Conservation (phyloP, 1,140 invertebrate genomes). For the Eubasilissa regina region DNA sequence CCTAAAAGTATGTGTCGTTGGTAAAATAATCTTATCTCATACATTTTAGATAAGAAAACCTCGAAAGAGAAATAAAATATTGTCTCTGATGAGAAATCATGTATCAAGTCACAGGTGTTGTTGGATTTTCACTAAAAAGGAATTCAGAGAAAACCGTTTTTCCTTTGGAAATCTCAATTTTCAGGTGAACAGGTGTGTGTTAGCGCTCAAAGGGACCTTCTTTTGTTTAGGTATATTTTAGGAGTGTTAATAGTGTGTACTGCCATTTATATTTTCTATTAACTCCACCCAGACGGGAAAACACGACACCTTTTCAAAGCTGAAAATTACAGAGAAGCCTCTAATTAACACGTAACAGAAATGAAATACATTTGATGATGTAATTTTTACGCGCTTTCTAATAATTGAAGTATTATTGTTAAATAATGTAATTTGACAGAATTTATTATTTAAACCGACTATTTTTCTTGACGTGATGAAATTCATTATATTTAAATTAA, state of each 20-base stretch:
- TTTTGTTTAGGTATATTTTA: slow-evolving; percentile 33
- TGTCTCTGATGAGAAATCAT: slow-evolving; percentile 40
- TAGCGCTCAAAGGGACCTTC: slow-evolving; percentile 28
- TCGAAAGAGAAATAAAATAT: slow-evolving; percentile 36
- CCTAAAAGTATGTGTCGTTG: no score
- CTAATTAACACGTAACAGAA: slow-evolving; percentile 34
- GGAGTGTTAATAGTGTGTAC: slow-evolving; percentile 37
- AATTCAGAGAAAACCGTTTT: slow-evolving; percentile 31
- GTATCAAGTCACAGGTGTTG: slow-evolving; percentile 43
- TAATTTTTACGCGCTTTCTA: no score
- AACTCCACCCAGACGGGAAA: not conserved
- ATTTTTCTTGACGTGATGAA: no score
- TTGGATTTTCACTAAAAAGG: slow-evolving; percentile 34
- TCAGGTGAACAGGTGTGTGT: slow-evolving; percentile 37
- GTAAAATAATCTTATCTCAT: slow-evolving; percentile 20
- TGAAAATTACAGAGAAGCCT: slow-evolving; percentile 4
- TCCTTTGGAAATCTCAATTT: slow-evolving; percentile 46
- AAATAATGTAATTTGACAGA: no score
- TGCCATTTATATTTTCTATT: slow-evolving; percentile 33
- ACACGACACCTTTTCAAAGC: slow-evolving; percentile 17
- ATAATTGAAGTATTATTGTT: no score
- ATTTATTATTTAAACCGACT: no score
- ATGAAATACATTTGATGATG: no score
- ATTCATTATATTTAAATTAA: no score
- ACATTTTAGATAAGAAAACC: slow-evolving; percentile 21